These are phyloP conservation scores for Allochrocebus solatus DNA, from an alignment of 2,797 vertebrate genomes.

Conservation along the genomic window DNA sequence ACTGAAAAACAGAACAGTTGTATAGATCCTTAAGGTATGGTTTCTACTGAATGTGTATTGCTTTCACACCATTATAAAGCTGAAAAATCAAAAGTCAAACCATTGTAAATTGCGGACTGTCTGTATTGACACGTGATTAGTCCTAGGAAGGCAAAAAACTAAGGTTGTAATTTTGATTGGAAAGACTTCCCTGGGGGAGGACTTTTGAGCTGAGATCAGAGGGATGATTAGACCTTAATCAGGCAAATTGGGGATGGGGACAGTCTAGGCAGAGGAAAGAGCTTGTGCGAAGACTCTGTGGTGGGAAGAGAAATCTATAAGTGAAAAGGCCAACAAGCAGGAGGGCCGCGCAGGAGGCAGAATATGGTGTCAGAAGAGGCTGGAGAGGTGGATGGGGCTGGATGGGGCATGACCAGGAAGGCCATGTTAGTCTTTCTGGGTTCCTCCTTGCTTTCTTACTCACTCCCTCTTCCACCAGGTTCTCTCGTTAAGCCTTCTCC, in stretches of 20 bases:
- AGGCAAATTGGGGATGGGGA: not conserved
- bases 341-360: not conserved
- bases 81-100: not conserved
- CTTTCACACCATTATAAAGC: not conserved
- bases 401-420: rapidly evolving
- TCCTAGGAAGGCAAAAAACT: not conserved
- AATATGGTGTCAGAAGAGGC: not conserved
- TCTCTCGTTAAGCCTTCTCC: not conserved
- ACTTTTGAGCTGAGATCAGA: not conserved
- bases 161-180: not conserved
- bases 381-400: too few species aligned
- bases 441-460: not conserved
- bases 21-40: not conserved
- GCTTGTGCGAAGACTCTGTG: not conserved
- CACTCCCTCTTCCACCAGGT: not conserved
- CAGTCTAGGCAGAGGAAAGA: not conserved
- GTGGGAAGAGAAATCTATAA: not conserved
- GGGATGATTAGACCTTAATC: not conserved
- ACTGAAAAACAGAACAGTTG: not conserved
- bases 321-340: not conserved
- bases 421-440: not conserved
- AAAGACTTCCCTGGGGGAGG: slow-evolving; percentile 41
- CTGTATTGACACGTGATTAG: not conserved
- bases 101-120: not conserved
- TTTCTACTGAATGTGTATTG: not conserved